Evolutionary conservation across 1,140 invertebrate genomes (phyloP).

Genomic region (Lasaia peninsularis): DNA sequence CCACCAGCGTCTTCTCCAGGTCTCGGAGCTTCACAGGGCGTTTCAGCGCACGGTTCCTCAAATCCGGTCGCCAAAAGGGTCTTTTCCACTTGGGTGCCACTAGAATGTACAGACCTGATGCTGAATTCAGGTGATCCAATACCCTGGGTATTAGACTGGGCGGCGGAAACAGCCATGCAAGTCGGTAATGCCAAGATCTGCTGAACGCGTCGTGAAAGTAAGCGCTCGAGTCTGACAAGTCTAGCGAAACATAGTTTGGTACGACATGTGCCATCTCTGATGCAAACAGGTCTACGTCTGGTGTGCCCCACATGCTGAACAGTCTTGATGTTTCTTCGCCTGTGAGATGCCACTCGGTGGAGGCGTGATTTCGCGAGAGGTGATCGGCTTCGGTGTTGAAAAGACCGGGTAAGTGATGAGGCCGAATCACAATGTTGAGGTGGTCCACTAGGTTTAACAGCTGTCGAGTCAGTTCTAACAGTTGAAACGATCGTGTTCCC

Average conservation of each 20-base stretch:
- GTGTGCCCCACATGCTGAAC: conserved; percentile 36
- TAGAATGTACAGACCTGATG: conserved; percentile 28
- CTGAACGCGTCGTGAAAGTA: conserved; percentile 49
- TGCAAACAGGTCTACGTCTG: conserved; percentile 47
- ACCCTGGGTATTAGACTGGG: conserved; percentile 39
- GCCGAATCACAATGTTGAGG: conserved; percentile 36
- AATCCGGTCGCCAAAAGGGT: conserved; percentile 29
- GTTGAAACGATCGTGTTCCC: conserved; percentile 37
- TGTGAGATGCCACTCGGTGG: conserved; percentile 35
- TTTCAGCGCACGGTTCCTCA: conserved; percentile 20
- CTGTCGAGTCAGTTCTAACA: conserved; percentile 38
- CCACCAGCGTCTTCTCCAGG: conserved; percentile 25
- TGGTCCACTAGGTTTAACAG: conserved; percentile 34
- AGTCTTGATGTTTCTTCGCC: conserved; percentile 15
- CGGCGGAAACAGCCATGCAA: conserved; percentile 45
- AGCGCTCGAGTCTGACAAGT: conserved; percentile 39
- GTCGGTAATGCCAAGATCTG: conserved; percentile 39
- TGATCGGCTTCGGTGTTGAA: conserved; percentile 36
- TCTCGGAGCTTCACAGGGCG: conserved; percentile 27
- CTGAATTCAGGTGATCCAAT: conserved; percentile 40
- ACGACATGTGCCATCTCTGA: conserved; percentile 36
- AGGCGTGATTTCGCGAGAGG: conserved; percentile 29
- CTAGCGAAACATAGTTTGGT: conserved; percentile 35
- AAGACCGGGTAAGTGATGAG: conserved; percentile 29
- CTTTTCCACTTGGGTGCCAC: conserved; percentile 33